Conservation (phyloP, 2,797 vertebrate species). For the Pseudochirops cupreus region DNA sequence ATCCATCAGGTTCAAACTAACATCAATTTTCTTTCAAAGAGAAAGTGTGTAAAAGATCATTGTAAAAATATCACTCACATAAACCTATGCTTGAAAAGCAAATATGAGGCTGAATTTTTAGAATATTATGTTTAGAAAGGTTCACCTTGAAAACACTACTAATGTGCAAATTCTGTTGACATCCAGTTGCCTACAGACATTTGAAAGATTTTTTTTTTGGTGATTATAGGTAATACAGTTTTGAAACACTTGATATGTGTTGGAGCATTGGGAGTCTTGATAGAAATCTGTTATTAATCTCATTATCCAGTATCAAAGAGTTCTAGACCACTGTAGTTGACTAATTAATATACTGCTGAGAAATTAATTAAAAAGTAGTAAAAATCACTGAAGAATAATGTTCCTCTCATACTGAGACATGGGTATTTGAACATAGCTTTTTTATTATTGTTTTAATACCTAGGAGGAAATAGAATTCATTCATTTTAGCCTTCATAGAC, state of each 20-base stretch:
- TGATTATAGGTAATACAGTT: constrained; percentile 24
- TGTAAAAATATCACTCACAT: background rate
- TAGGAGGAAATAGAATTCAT: constrained; percentile 60
- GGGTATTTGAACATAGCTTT: constrained; percentile 58
- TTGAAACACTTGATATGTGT: constrained; percentile 45
- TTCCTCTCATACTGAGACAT: constrained; percentile 77
- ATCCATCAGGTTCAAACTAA: background rate
- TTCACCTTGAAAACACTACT: rapidly evolving
- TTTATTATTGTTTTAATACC: constrained; percentile 18
- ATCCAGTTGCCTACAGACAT: rapidly evolving
- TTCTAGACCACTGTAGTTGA: constrained; percentile 76
- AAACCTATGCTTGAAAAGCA: background rate
- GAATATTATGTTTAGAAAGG: background rate
- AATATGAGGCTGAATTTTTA: too few species aligned
- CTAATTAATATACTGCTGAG: constrained; percentile 85
- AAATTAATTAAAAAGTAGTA: constrained; percentile 84
- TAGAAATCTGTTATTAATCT: constrained; percentile 82
- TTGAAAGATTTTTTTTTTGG: constrained; percentile 18
- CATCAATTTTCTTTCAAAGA: background rate
- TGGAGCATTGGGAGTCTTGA: constrained; percentile 68
- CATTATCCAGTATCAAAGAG: constrained; percentile 80
- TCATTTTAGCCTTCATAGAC: constrained; percentile 57
- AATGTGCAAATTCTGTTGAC: background rate
- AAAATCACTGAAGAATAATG: constrained; percentile 71
- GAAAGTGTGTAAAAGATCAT: background rate